Conservation (phyloP, 2,888 invertebrate genomes). For the Temnothorax ravouxi region DNA sequence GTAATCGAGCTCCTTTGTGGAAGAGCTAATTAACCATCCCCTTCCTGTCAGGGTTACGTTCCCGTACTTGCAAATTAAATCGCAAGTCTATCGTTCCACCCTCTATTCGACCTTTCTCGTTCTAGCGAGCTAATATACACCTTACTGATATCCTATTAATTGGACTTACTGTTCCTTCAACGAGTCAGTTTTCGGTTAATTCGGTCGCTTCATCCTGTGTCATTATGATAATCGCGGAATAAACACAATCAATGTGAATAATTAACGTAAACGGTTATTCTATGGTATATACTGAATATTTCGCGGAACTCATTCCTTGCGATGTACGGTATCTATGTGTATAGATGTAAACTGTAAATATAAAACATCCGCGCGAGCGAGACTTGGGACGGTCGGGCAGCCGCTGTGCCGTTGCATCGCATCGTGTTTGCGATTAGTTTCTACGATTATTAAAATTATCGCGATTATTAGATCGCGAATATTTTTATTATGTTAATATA, state of each 20-base stretch:
- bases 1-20: constrained; percentile 72
- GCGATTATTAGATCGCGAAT: not conserved
- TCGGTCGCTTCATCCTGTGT: not conserved
- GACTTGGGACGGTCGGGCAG: not conserved
- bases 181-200: constrained; percentile 4
- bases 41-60: constrained; percentile 16
- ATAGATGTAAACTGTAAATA: not conserved
- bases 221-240: not conserved
- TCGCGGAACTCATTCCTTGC: not conserved
- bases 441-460: too few relatives aligned
- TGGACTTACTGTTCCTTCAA: not conserved
- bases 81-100: constrained; percentile 49
- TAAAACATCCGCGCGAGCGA: not conserved
- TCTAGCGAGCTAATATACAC: not conserved
- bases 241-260: not conserved
- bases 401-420: not conserved
- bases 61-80: constrained; percentile 69
- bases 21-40: constrained; percentile 69
- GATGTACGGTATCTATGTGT: too few relatives aligned
- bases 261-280: not conserved
- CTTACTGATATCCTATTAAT: not conserved
- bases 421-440: not conserved
- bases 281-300: not conserved
- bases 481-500: not conserved
- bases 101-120: not conserved